These are phyloP conservation scores for Ctenoplectra terminalis DNA, from an alignment of 1,140 invertebrate species.

Conservation along the genomic window DNA sequence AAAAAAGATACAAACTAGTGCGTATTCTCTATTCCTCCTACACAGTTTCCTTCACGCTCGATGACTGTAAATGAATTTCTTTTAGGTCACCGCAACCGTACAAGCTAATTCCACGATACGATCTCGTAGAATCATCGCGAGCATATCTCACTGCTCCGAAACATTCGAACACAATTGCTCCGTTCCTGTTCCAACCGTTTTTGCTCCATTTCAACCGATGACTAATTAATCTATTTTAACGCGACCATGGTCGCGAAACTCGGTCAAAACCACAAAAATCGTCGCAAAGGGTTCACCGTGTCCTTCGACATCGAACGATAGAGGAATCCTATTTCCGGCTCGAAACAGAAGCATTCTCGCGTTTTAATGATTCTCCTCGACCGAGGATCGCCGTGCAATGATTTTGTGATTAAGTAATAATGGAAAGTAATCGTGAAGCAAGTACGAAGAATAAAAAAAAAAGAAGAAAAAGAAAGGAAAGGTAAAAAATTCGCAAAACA, in stretches of 20 bases:
- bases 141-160: background rate
- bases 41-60: background rate
- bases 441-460: background rate
- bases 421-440: background rate
- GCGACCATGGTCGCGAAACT: background rate
- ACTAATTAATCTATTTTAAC: background rate
- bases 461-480: background rate
- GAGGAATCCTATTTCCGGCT: background rate
- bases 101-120: background rate
- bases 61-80: background rate
- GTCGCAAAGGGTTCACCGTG: background rate
- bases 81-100: background rate
- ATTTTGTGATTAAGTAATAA: background rate
- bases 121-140: background rate
- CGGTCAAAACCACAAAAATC: background rate
- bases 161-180: background rate
- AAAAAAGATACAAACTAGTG: background rate
- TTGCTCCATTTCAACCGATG: no score
- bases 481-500: background rate
- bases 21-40: background rate
- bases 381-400: background rate
- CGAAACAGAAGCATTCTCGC: background rate
- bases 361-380: background rate
- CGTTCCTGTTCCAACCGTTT: background rate
- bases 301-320: background rate